Percentiles rank a stretch among this genome's conserved stretches.
Conservation (phyloP, 2,113 vertebrate species). For the Nycticebus coucang region DNA sequence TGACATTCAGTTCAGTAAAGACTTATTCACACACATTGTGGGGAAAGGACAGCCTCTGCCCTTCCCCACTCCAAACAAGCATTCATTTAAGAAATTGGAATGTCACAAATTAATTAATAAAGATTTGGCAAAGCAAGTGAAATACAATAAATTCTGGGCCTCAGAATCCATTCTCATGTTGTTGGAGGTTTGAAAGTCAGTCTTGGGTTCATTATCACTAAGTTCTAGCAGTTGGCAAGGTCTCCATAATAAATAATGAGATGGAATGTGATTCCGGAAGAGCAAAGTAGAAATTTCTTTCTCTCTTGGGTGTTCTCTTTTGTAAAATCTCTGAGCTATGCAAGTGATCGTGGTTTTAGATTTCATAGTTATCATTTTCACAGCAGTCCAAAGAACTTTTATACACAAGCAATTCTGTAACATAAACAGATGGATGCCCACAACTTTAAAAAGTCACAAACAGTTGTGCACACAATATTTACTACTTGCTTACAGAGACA, state of each 20-base stretch:
- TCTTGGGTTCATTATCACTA: constrained; percentile 3
- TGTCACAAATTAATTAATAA: neutral
- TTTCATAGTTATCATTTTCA: constrained; percentile 23
- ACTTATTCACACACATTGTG: neutral
- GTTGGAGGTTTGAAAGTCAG: neutral
- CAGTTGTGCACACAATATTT: neutral
- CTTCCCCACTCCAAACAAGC: neutral
- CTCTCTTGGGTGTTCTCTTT: neutral
- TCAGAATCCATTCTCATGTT: neutral
- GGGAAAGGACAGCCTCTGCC: neutral
- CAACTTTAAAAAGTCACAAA: neutral
- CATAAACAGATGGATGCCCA: neutral
- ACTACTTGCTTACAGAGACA: neutral
- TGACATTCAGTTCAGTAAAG: neutral
- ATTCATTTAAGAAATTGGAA: neutral
- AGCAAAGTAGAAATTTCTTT: neutral
- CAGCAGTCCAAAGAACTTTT: neutral
- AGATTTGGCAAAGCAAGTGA: neutral
- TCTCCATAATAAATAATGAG: constrained; percentile 20
- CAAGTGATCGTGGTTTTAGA: neutral
- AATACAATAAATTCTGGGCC: neutral
- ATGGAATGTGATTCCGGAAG: neutral
- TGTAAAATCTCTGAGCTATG: neutral
- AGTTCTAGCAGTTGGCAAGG: neutral
- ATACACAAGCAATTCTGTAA: neutral